Base-by-base conservation (phyloP, 92 coral and sea anemone genomes). In the Epizoanthus rinbou region DNA sequence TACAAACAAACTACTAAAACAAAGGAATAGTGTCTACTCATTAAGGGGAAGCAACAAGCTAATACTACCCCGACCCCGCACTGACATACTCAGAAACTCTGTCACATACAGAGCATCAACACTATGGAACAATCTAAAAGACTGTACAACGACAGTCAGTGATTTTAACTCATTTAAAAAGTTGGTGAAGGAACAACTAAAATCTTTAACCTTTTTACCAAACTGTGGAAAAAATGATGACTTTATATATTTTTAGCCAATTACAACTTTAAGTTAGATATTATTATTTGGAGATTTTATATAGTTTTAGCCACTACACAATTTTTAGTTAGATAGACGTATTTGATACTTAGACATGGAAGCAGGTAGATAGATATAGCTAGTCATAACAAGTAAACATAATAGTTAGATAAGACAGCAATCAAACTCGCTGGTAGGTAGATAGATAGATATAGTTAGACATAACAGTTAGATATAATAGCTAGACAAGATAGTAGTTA, bases 181-280 rank as follows among this genome's bases (percentile, higher is more conserved):
- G 70, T 65, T 24, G 70, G 43, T 23, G 33, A 65, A 6, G 39
- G 70, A 22, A 65, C 39, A 65, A 65, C 70, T 65, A 14, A 22
- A 65, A 65, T 65, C 13, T 65, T 65, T 65, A 64, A 64, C 70
- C 24, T 64, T 64, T 64, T 64, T 64, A 64, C 70, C 70, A 21
- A 64, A 64, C 39, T 64, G 31, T 64, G 70, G 70, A 37, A 64
- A 64, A 64, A 64, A 37, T 21, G 14, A 64, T 37, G 37, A 64
- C 31, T 64, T 22, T 65, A 23, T 65, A 65, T 22, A 23, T 65
- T 65, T 65, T 65, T 65, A 65, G 71, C 71, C 0, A 65, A 15
- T 65, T 65, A 23, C 39, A n/a, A 65, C 24, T 65, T 65, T 65
- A 10, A 65, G 47, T 41, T 41, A 41, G 47, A 41, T 41, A 41